Percentiles rank a stretch among this genome's conserved stretches.
phyloP scores from a whole-genome alignment of 2,888 invertebrate genomes.

The Priocnemis perturbator region DNA sequence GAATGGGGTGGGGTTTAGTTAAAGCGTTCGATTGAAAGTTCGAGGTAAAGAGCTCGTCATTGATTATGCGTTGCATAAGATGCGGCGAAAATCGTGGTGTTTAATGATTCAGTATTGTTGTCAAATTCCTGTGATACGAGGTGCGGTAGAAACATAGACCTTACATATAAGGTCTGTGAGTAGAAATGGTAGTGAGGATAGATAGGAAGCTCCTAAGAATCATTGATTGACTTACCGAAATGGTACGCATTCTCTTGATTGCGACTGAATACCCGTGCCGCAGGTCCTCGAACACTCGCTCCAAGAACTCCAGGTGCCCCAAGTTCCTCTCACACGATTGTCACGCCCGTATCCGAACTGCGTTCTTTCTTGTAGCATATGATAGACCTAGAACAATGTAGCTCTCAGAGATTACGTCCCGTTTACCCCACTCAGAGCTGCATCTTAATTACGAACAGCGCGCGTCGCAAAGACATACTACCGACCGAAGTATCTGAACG shows the following conservation, averaged over 20 bases:
- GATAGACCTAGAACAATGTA: slow-evolving; percentile 63
- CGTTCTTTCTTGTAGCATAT: slow-evolving; percentile 68
- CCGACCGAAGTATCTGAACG: background rate
- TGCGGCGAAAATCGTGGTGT: too few relatives aligned
- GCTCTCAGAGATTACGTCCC: slow-evolving; percentile 2
- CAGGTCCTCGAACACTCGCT: slow-evolving; percentile 85
- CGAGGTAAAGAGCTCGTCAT: too few relatives aligned
- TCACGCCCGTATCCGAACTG: slow-evolving; percentile 64
- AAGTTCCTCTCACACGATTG: slow-evolving; percentile 75
- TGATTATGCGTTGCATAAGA: too few relatives aligned
- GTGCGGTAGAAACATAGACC: too few relatives aligned
- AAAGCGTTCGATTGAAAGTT: too few relatives aligned
- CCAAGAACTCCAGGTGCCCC: slow-evolving; percentile 87
- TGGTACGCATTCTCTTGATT: slow-evolving; percentile 82
- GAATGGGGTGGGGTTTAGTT: too few relatives aligned
- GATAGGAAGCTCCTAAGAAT: too few relatives aligned
- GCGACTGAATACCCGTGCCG: slow-evolving; percentile 85
- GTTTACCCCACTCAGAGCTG: too few relatives aligned
- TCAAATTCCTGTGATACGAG: background rate
- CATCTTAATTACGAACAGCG: background rate
- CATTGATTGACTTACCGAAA: slow-evolving; percentile 75
- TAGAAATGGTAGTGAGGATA: too few relatives aligned
- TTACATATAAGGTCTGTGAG: too few relatives aligned
- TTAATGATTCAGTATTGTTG: background rate
- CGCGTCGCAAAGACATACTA: too few relatives aligned